Evolutionary conservation across 2,797 vertebrate species (phyloP), one percentile per base, ranked within the genome.

Genomic region (Pipistrellus nathusii): DNA sequence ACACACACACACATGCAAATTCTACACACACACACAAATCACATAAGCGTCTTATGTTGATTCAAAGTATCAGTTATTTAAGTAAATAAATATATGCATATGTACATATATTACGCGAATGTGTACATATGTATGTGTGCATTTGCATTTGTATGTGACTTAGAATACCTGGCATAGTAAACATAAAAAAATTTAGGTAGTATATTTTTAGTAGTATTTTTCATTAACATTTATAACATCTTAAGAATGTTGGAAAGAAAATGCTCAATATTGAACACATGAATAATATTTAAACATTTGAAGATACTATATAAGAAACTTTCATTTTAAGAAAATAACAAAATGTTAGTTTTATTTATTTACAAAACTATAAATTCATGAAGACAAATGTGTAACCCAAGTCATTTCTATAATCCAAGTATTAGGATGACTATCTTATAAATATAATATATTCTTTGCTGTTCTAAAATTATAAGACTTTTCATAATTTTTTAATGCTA

Each of bases 261-360:
- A 82, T 92, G 20, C 6, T 73, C 73, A 85, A 71, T 81, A 88
- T 62, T 53, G 21, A 92, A 83, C 30, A n/a, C 72, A 41, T 10
- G 6, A 13, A 59, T 88, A 78, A 88, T 95, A 83, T 86, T 12
- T 48, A 12, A 86, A 80, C 3, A 71, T 91, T 73, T 85, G 25
- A 89, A 83, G 51, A 62, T 66, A n/a, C 62, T 90, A 71, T 80
- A 46, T 32, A 17, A 53, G 53, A 88, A 80, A 93, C 8, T 69
- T 87, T 66, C 17, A 83, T n/a, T 76, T 91, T 46, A 85, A 59
- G n/a, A 91, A 72, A 10, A n/a, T 41, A 85, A 94, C 41, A 86
- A 83, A 84, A 71, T 51, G 80, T 92, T 85, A 71, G 84, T 81
- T 88, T 80, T 76, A 73, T 21, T 89, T 64, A 77, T 21, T 89